Evolutionary conservation across 1,140 invertebrate species (phyloP).

Genomic region (Pemphigus obesinymphae): DNA sequence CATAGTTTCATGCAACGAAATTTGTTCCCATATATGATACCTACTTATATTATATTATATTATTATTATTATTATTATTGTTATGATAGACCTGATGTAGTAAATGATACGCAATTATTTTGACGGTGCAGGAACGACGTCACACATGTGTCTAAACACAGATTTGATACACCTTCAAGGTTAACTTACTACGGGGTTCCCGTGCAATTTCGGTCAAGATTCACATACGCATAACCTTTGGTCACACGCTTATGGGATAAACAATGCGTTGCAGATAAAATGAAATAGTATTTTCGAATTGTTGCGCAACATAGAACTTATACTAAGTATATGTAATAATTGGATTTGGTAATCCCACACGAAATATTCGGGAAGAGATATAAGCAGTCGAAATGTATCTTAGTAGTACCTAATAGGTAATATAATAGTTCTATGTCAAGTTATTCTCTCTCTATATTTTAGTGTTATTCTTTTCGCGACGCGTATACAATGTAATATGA

Average conservation of each 20-base stretch:
- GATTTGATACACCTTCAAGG: not conserved
- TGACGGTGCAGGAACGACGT: not conserved
- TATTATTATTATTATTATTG: not conserved
- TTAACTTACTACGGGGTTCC: conserved; percentile 19
- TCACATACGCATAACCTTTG: conserved; percentile 30
- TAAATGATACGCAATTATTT: not conserved
- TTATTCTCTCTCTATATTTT: no score
- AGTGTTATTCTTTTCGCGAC: not conserved
- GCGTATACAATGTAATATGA: no score
- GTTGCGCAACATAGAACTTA: not conserved
- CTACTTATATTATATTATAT: not conserved
- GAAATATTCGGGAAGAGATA: not conserved
- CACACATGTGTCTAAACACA: not conserved
- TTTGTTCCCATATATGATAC: no score
- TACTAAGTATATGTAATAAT: no score
- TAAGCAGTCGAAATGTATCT: not conserved
- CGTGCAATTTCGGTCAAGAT: conserved; percentile 26
- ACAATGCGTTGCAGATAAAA: conserved; percentile 1
- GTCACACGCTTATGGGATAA: conserved; percentile 23
- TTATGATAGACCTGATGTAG: no score
- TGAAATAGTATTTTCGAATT: conserved; percentile 4
- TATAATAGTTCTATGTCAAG: not conserved
- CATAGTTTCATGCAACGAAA: no score
- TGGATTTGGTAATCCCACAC: not conserved
- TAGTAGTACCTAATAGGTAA: no score